Evolutionary conservation across 2,797 vertebrate genomes (phyloP).

Genomic region (Acipenser transmontanus): DNA sequence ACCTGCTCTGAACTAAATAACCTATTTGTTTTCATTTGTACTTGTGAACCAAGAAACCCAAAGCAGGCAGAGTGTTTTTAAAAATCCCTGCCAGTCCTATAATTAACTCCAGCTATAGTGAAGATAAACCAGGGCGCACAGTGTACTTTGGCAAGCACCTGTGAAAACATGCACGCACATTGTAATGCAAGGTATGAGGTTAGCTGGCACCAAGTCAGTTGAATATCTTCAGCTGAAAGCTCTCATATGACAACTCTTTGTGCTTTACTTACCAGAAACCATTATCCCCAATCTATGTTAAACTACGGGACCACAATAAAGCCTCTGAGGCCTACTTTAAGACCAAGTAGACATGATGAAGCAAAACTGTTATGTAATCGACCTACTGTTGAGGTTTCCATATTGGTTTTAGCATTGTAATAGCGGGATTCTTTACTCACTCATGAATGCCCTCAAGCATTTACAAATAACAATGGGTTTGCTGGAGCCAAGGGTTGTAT

Average conservation of each 20-base stretch:
- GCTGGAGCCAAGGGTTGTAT: too few relatives aligned
- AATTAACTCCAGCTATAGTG: constrained; percentile 25
- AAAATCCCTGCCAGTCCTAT: constrained; percentile 19
- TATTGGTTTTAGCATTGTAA: too few relatives aligned
- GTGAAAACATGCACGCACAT: constrained; percentile 22
- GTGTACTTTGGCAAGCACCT: constrained; percentile 27
- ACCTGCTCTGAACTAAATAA: not conserved
- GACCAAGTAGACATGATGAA: too few relatives aligned
- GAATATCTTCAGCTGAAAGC: constrained; percentile 25
- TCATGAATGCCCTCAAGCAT: too few relatives aligned
- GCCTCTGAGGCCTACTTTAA: not conserved
- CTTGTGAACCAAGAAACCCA: not conserved
- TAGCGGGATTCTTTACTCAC: too few relatives aligned
- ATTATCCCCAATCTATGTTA: not conserved
- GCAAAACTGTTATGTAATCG: too few relatives aligned
- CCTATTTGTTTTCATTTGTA: not conserved
- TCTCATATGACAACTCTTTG: constrained; percentile 21
- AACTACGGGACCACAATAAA: not conserved
- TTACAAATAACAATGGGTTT: too few relatives aligned
- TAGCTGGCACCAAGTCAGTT: constrained; percentile 29
- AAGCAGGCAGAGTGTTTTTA: constrained; percentile 2
- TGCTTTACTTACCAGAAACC: not conserved
- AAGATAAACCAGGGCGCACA: constrained; percentile 32
- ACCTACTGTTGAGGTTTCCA: too few relatives aligned
- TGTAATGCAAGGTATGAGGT: constrained; percentile 28